Conservation (phyloP, 2,888 invertebrate genomes). For the Eupithecia vulgata region DNA sequence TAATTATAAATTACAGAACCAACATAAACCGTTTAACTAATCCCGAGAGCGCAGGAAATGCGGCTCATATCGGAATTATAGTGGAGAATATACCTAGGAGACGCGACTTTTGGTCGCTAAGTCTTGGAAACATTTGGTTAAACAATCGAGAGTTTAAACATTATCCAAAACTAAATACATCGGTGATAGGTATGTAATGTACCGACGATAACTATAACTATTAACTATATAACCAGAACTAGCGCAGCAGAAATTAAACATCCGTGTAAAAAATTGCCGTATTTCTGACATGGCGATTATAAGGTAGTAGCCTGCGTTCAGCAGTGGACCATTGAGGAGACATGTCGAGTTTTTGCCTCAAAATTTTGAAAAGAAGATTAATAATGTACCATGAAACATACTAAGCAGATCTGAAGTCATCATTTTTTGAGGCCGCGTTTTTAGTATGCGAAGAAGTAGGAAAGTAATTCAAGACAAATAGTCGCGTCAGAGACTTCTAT, state of each 20-base stretch:
- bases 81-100: constrained; percentile 27
- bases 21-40: constrained; percentile 38
- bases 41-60: constrained; percentile 32
- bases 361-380: neutral
- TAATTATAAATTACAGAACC: constrained; percentile 45
- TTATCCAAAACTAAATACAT: neutral
- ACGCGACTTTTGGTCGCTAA: constrained; percentile 38
- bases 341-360: neutral
- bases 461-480: neutral
- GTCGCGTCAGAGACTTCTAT: constrained; percentile 25
- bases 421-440: neutral
- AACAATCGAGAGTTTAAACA: neutral
- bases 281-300: too few species aligned
- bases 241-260: too few species aligned
- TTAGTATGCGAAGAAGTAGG: neutral
- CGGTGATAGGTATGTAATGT: neutral
- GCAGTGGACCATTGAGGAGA: too few species aligned
- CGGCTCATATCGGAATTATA: constrained; percentile 34
- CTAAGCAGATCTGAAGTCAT: neutral
- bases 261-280: too few species aligned
- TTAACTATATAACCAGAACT: neutral
- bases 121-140: neutral
- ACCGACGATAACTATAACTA: too few species aligned
- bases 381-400: neutral
- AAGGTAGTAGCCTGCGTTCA: too few species aligned